Percentiles rank a stretch among this genome's conserved stretches.
Conservation (phyloP, 2,888 invertebrate genomes). For the Caenorhabditis angaria region DNA sequence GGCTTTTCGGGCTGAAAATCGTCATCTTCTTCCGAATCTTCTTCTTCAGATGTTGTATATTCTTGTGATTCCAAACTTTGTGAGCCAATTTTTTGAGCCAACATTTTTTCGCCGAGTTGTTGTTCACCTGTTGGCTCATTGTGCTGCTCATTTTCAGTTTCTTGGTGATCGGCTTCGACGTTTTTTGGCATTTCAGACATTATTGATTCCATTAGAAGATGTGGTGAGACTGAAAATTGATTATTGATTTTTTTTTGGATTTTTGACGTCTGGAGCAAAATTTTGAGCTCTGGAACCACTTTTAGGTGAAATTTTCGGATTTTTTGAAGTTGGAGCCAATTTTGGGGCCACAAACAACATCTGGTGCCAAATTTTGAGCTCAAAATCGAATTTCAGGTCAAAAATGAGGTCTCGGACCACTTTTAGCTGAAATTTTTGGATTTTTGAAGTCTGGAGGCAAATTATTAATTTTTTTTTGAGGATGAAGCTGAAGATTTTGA, state of each 20-base stretch:
- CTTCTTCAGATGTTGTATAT: constrained; percentile 30
- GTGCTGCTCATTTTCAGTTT: constrained; percentile 31
- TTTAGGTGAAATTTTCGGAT: too few species aligned
- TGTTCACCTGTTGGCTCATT: constrained; percentile 23
- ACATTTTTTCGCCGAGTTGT: background rate
- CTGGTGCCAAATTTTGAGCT: too few species aligned
- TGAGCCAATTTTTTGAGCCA: constrained; percentile 17
- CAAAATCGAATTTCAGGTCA: too few species aligned
- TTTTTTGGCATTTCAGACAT: constrained; percentile 51
- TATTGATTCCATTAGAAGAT: constrained; percentile 36
- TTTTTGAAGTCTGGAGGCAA: too few species aligned
- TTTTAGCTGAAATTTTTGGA: too few species aligned
- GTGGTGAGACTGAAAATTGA: background rate
- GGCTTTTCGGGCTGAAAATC: constrained; percentile 6
- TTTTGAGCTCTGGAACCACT: background rate
- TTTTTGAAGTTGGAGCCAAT: too few species aligned
- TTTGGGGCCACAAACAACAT: too few species aligned
- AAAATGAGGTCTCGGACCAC: too few species aligned
- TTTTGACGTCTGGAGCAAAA: constrained; percentile 15
- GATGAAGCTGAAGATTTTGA: too few species aligned
- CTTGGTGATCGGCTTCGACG: constrained; percentile 50
- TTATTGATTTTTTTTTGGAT: background rate
- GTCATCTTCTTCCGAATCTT: constrained; percentile 7
- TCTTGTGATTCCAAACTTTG: constrained; percentile 11
- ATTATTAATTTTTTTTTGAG: too few species aligned